A percentile compares a stretch with the other conserved stretches of the same genome.
phyloP scores from a whole-genome alignment of 2,797 vertebrate genomes.

The Apogon talboti region DNA sequence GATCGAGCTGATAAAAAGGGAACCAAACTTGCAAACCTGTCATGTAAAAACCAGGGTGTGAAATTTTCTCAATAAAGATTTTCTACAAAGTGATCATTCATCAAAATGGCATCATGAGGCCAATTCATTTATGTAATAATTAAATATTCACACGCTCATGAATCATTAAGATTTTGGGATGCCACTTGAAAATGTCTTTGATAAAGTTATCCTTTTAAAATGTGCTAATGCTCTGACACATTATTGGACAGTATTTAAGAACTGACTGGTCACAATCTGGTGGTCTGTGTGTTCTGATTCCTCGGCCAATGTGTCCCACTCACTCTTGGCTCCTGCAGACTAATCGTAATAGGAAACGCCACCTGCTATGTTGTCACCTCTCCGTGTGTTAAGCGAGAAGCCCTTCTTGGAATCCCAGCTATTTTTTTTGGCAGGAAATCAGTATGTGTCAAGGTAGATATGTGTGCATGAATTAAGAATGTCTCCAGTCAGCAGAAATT shows the following conservation, averaged over 20 bases:
- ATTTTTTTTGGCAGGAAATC: conserved; percentile 33
- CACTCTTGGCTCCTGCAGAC: conserved; percentile 59
- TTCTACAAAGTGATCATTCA: conserved; percentile 1
- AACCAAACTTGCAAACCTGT: conserved; percentile 1
- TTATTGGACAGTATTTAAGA: conserved; percentile 9
- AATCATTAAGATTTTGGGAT: conserved; percentile 3
- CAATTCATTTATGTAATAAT: conserved; percentile 1
- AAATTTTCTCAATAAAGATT: conserved; percentile 25
- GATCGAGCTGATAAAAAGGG: not conserved
- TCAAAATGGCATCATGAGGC: not conserved
- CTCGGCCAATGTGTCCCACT: conserved; percentile 2
- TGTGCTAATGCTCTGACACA: conserved; percentile 9
- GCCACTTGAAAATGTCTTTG: not conserved
- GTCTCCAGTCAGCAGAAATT: no score
- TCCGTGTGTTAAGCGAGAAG: conserved; percentile 50
- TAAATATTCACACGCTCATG: not conserved
- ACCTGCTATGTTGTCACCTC: conserved; percentile 63
- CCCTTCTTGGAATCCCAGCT: conserved; percentile 26
- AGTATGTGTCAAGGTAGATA: conserved; percentile 6
- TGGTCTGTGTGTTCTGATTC: conserved; percentile 17
- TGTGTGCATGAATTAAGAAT: not conserved
- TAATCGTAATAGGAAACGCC: conserved; percentile 76
- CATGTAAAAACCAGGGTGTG: conserved; percentile 3
- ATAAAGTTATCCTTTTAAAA: conserved; percentile 2
- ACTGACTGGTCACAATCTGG: not conserved